Percentiles rank a stretch among this genome's conserved stretches.
Conservation (phyloP, 2,113 vertebrate species). For the Hippocampus zosterae region DNA sequence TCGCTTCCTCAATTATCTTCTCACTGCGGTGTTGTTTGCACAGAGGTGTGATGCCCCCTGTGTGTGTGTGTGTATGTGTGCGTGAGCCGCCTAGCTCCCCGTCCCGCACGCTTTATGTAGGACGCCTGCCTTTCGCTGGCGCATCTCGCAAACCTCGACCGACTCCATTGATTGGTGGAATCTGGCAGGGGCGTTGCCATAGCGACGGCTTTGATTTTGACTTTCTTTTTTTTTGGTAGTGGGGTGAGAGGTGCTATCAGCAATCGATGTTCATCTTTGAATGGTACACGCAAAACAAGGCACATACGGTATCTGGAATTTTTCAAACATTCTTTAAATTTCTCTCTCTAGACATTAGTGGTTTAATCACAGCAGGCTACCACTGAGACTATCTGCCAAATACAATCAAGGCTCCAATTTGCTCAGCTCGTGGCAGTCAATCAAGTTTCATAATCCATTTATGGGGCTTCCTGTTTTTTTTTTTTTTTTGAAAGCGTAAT, state of each 20-base stretch:
- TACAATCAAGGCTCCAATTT: conserved; percentile 43
- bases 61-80: neutral
- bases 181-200: conserved; percentile 77
- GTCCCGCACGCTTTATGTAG: conserved; percentile 77
- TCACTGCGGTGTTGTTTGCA: conserved; percentile 17
- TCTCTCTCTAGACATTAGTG: conserved; percentile 33
- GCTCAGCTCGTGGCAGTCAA: conserved; percentile 46
- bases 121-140: conserved; percentile 71
- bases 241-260: conserved; percentile 23
- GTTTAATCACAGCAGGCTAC: conserved; percentile 36
- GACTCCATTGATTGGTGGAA: conserved; percentile 78
- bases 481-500: conserved; percentile 18
- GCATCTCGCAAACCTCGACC: conserved; percentile 64
- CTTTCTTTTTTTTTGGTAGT: conserved; percentile 22
- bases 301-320: conserved; percentile 1
- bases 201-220: conserved; percentile 75
- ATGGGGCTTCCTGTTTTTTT: conserved; percentile 15
- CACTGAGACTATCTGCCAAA: conserved; percentile 39
- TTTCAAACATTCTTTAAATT: conserved; percentile 4
- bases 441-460: conserved; percentile 48
- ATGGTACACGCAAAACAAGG: conserved; percentile 17
- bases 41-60: conserved; percentile 55
- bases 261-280: conserved; percentile 49
- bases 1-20: conserved; percentile 35
- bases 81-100: conserved; percentile 58